Conservation (phyloP, 2,113 vertebrate species). For the Perca flavescens region DNA sequence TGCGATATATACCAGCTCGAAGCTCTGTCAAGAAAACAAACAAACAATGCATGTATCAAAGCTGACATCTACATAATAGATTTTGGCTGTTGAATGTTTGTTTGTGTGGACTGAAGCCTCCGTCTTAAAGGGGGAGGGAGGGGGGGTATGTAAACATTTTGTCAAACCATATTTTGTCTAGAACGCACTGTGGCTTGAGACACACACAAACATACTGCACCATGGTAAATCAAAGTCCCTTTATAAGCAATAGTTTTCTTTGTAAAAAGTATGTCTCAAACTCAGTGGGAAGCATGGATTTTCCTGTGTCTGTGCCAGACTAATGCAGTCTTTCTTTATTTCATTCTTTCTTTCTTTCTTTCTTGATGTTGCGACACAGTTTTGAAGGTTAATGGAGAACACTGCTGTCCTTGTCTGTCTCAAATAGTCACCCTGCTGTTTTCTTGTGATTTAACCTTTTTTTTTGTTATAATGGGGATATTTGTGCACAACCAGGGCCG, state of each 20-base stretch:
- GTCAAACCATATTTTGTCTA: neutral
- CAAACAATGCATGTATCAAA: neutral
- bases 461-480: no score
- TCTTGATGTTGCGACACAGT: neutral
- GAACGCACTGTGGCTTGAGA: neutral
- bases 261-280: neutral
- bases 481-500: no score
- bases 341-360: neutral
- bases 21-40: neutral
- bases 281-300: neutral
- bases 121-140: conserved; percentile 3
- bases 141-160: neutral
- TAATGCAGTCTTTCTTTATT: neutral
- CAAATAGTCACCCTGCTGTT: neutral
- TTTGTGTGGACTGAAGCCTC: no score
- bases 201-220: neutral
- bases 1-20: neutral
- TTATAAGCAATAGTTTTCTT: neutral
- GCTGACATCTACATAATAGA: conserved; percentile 12
- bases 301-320: neutral
- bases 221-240: neutral
- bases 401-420: neutral
- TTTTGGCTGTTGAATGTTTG: conserved; percentile 5
- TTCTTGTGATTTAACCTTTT: no score
- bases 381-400: neutral